Conservation (phyloP, 2,797 vertebrate species). For the Scyliorhinus canicula region DNA sequence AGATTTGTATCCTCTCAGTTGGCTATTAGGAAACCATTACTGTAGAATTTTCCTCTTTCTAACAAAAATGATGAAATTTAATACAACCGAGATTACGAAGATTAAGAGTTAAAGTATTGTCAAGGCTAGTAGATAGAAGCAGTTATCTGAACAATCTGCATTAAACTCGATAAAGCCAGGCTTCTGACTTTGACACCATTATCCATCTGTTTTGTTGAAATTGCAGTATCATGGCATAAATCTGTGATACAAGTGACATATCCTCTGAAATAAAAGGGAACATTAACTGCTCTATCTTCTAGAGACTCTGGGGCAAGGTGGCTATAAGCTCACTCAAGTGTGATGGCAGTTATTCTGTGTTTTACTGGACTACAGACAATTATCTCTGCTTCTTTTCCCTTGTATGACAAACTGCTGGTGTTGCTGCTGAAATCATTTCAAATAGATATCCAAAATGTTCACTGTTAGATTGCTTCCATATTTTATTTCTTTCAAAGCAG, state of each 20-base stretch:
- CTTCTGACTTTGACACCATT: constrained; percentile 99
- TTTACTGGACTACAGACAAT: constrained; percentile 99
- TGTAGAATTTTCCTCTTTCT: constrained; percentile 98
- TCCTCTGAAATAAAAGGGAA: constrained; percentile 99
- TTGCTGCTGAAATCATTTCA: constrained; percentile 99
- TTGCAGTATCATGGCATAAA: constrained; percentile 99
- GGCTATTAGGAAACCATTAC: constrained; percentile 99
- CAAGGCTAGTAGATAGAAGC: constrained; percentile 80
- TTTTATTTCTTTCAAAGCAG: constrained; percentile 99
- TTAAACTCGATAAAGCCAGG: constrained; percentile 96
- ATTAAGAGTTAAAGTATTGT: constrained; percentile 91
- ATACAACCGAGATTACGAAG: constrained; percentile 97
- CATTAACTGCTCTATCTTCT: constrained; percentile 99
- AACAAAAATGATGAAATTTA: constrained; percentile 99
- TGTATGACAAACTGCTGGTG: constrained; percentile 99
- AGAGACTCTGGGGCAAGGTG: constrained; percentile 98
- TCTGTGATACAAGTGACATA: constrained; percentile 99
- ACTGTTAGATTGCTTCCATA: constrained; percentile 99
- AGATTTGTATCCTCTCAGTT: constrained; percentile 94
- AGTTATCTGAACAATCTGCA: constrained; percentile 95
- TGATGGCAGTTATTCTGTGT: constrained; percentile 99
- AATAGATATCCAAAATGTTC: constrained; percentile 99
- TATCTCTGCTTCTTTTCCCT: constrained; percentile 99
- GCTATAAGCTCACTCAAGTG: constrained; percentile 99
- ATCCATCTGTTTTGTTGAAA: constrained; percentile 99